These are phyloP conservation scores for Tyrannus savana DNA, from an alignment of 2,113 vertebrate genomes.

Conservation along the genomic window DNA sequence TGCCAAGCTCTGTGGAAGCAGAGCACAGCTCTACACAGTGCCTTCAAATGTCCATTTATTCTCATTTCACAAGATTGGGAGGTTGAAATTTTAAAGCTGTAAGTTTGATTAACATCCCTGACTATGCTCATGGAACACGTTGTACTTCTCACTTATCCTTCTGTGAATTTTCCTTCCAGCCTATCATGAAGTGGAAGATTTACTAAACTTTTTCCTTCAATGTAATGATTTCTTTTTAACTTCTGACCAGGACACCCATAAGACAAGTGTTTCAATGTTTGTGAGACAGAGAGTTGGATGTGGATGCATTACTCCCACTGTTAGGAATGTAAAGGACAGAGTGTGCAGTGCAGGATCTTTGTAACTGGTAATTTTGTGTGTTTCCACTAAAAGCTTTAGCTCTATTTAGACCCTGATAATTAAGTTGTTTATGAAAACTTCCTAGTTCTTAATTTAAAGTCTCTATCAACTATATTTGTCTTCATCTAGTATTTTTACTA, in stretches of 20 bases:
- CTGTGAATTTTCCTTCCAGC: background rate
- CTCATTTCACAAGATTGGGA: background rate
- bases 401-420: conserved; percentile 11
- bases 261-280: background rate
- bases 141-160: background rate
- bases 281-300: background rate
- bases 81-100: background rate
- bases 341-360: background rate
- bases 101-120: background rate
- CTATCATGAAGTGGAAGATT: background rate
- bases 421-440: conserved; percentile 24
- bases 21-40: background rate
- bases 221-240: background rate
- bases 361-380: background rate
- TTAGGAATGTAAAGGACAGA: background rate
- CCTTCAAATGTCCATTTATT: background rate
- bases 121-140: background rate
- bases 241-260: background rate
- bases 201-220: background rate
- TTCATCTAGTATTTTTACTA: conserved; percentile 36
- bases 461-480: conserved; percentile 32
- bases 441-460: conserved; percentile 30
- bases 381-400: background rate
- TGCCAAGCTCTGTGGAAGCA: background rate
- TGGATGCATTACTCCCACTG: background rate